These are phyloP conservation scores for Sarcophaga bullata DNA, from an alignment of 1,140 invertebrate species.

Conservation along the genomic window DNA sequence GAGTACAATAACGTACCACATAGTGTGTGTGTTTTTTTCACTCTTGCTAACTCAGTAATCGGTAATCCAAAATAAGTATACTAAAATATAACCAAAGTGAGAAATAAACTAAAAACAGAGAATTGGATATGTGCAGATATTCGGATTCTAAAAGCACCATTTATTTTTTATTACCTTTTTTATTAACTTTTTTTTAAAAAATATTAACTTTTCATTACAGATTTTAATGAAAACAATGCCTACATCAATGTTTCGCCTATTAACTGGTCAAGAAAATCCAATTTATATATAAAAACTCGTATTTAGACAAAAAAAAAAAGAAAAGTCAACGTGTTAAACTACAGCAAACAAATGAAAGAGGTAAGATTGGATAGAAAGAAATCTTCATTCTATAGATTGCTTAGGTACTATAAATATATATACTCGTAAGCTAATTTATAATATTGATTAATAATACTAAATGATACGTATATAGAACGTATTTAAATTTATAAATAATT, in stretches of 20 bases:
- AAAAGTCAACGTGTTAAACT: not conserved
- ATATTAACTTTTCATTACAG: constrained; percentile 69
- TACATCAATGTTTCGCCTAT: constrained; percentile 98
- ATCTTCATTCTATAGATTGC: not conserved
- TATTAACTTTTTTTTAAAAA: no score
- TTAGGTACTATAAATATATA: constrained; percentile 18
- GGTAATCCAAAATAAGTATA: constrained; percentile 8
- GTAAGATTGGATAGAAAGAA: not conserved
- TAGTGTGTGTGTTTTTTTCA: not conserved
- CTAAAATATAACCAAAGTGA: not conserved
- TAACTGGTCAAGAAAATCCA: constrained; percentile 99
- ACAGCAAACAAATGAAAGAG: not conserved
- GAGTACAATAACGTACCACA: constrained; percentile 47
- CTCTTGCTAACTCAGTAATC: not conserved
- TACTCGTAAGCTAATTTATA: constrained; percentile 10
- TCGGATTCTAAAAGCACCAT: no score
- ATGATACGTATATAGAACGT: not conserved
- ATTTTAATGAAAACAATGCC: constrained; percentile 99
- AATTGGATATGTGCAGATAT: no score
- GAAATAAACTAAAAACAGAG: no score
- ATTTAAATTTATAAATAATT: not conserved
- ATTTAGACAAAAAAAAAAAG: not conserved
- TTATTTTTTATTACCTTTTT: no score
- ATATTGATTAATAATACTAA: no score
- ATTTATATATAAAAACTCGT: constrained; percentile 87